Base-by-base conservation (phyloP, 2,888 invertebrate species). In the Chrysina gloriosa region DNA sequence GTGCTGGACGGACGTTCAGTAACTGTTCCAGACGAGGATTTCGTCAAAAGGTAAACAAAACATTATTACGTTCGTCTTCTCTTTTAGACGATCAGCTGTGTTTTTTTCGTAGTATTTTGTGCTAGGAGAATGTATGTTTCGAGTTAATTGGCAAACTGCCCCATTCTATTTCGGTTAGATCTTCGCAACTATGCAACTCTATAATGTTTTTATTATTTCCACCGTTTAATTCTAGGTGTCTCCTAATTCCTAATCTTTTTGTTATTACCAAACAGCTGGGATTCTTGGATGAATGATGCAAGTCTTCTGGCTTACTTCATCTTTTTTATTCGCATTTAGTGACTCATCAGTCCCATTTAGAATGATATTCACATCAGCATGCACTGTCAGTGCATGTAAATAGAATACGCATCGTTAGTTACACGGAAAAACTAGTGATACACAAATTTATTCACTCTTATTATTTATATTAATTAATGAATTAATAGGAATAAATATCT, bases 111-210 rank as follows among this genome's bases (percentile, higher is more conserved):
- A 50, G 11, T 14, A 50, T 27, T 50, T 50, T 11, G 9, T 27
- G 9, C 9, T n/a, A n/a, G 25, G 27, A 25, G 48, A 50, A 23
- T 50, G 25, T 50, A 47, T 47, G 48, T 50, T 25, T 50, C 27
- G 48, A n/a, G 48, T 50, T 27, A 50, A 50, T 27, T 50, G 48
- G 48, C 48, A 50, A 50, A 50, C 11, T 50, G 48, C 48, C 48
- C 48, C 7, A 14, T 50, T 50, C 48, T 50, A 50, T 50, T 50
- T 27, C 25, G 11, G 48, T 25, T 3, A 27, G 11, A n/a, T 27
- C n/a, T 27, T 50, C 6, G 25, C 25, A 50, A 27, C 25, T 50
- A 50, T 50, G 23, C 25, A 7, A 50, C 11, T n/a, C n/a, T n/a
- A n/a, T 50, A 27, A 1, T 50, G 23, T 25, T 27, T 50, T 50